These are phyloP conservation scores for Melipona bicolor DNA, from an alignment of 2,888 invertebrate species.

Conservation along the genomic window DNA sequence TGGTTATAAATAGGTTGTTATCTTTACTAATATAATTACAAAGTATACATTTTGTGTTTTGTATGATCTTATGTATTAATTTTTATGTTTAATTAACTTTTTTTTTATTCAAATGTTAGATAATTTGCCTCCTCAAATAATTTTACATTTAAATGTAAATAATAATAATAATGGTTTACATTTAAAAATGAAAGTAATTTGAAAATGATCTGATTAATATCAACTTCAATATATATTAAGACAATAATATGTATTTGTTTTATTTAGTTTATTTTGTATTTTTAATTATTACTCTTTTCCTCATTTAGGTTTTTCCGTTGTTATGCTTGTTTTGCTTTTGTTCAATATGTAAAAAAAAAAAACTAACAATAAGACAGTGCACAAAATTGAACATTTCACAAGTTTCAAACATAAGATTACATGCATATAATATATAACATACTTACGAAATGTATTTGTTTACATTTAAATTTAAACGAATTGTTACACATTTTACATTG, in stretches of 20 bases:
- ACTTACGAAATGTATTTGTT: constrained; percentile 30
- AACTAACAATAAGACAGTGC: constrained; percentile 1
- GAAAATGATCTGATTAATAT: constrained; percentile 24
- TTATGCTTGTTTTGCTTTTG: constrained; percentile 14
- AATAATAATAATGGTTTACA: neutral
- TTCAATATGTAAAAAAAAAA: constrained; percentile 21
- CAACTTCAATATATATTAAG: neutral
- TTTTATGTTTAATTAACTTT: constrained; percentile 17
- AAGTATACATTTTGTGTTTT: constrained; percentile 7
- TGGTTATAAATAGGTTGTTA: constrained; percentile 14
- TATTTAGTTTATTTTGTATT: constrained; percentile 2
- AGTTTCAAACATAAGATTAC: constrained; percentile 30
- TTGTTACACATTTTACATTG: constrained; percentile 11
- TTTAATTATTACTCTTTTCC: neutral
- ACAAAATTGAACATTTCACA: constrained; percentile 14
- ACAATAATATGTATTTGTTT: constrained; percentile 24
- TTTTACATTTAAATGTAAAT: neutral
- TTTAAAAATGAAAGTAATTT: neutral
- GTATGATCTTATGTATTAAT: constrained; percentile 5
- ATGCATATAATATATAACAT: constrained; percentile 15
- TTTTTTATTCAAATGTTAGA: neutral
- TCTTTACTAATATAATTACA: constrained; percentile 30
- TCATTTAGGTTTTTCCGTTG: constrained; percentile 16
- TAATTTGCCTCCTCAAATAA: neutral
- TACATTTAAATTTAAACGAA: neutral